These are phyloP conservation scores for Anodontia alba DNA, from an alignment of 2,888 invertebrate genomes.

Conservation along the genomic window DNA sequence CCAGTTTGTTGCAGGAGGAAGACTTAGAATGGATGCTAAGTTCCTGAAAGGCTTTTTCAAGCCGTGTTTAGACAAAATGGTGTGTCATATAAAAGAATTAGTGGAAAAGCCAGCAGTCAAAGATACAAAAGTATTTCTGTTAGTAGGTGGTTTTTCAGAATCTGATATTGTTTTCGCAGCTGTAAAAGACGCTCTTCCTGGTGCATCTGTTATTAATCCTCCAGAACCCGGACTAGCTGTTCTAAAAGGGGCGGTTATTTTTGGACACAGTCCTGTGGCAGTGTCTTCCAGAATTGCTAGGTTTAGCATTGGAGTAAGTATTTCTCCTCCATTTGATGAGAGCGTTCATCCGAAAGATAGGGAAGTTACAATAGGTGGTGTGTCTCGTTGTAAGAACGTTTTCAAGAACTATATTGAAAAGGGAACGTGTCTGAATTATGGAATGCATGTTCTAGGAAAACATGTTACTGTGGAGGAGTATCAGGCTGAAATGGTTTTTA, in stretches of 20 bases:
- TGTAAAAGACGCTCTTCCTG: conserved; percentile 25
- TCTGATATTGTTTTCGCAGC: conserved; percentile 20
- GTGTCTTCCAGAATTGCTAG: conserved; percentile 37
- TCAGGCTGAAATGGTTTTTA: conserved; percentile 7
- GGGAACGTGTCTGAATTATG: neutral
- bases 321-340: conserved; percentile 20
- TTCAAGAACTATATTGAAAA: conserved; percentile 48
- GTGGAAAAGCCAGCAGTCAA: conserved; percentile 25
- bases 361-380: neutral
- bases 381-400: conserved; percentile 39
- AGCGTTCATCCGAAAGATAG: conserved; percentile 42
- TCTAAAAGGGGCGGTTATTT: conserved; percentile 48
- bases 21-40: neutral
- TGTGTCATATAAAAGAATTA: conserved; percentile 32
- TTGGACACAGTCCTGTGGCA: conserved; percentile 39
- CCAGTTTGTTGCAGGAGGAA: neutral
- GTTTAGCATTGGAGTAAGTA: conserved; percentile 44
- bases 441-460: neutral
- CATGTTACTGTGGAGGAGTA: conserved; percentile 6
- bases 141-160: conserved; percentile 58
- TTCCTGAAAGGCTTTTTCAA: conserved; percentile 18
- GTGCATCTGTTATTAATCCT: conserved; percentile 32
- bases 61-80: conserved; percentile 33
- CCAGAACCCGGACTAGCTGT: conserved; percentile 44
- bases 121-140: conserved; percentile 32